These are phyloP conservation scores for Cyprinodon tularosa DNA, from an alignment of 2,113 vertebrate genomes.

Conservation along the genomic window DNA sequence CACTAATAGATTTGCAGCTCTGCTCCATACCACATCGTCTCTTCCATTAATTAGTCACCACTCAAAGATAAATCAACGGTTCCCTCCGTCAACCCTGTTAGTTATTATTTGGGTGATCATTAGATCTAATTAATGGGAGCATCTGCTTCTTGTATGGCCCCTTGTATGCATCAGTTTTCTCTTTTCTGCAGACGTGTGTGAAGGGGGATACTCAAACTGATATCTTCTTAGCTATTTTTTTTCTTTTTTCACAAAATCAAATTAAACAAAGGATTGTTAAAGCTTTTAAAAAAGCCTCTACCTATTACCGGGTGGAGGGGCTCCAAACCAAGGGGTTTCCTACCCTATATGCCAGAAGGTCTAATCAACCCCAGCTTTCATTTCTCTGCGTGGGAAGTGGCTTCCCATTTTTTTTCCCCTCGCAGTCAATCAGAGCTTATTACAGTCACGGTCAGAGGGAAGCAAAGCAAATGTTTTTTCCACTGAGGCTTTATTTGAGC, in stretches of 20 bases:
- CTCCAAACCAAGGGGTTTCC: conserved; percentile 52
- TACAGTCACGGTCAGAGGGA: conserved; percentile 27
- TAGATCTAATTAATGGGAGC: conserved; percentile 69
- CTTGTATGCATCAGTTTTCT: conserved; percentile 20
- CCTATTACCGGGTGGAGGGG: conserved; percentile 2
- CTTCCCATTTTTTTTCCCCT: conserved; percentile 26
- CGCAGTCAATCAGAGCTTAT: conserved; percentile 50
- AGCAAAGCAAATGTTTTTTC: conserved; percentile 25
- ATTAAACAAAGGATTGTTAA: conserved; percentile 18
- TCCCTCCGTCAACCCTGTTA: conserved; percentile 44
- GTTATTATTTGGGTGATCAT: conserved; percentile 64
- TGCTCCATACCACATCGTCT: conserved; percentile 19
- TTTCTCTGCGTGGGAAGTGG: conserved; percentile 53
- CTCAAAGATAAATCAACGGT: conserved; percentile 50
- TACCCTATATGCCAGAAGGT: conserved; percentile 48
- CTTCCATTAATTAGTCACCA: conserved; percentile 52
- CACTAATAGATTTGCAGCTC: conserved; percentile 30
- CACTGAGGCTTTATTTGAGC: conserved; percentile 23
- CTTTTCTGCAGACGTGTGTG: conserved; percentile 10
- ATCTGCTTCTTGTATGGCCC: conserved; percentile 58
- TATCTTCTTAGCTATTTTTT: not conserved
- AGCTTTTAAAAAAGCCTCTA: not conserved
- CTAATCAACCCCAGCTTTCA: conserved; percentile 71
- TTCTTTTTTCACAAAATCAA: conserved; percentile 3
- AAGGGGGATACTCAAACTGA: not conserved